Conservation (phyloP, 1,140 invertebrate species). For the Rhagoletis pomonella region DNA sequence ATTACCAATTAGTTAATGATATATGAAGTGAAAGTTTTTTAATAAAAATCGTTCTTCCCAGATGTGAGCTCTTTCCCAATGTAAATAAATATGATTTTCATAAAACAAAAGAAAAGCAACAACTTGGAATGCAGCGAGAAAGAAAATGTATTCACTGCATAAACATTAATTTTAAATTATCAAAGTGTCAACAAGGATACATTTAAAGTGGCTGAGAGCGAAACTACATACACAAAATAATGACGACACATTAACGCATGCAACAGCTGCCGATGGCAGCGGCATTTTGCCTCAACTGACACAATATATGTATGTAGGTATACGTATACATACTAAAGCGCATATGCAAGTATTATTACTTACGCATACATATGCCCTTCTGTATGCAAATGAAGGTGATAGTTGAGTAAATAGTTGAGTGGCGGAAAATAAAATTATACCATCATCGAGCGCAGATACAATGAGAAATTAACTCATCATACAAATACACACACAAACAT, state of each 20-base stretch:
- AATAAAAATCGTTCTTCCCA: no score
- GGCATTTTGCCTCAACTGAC: constrained; percentile 38
- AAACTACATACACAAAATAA: constrained; percentile 27
- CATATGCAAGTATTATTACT: background rate
- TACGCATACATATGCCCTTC: background rate
- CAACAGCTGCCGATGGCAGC: constrained; percentile 37
- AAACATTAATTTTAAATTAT: constrained; percentile 30
- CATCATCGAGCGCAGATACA: background rate
- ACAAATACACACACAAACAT: background rate
- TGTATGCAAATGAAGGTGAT: constrained; percentile 45
- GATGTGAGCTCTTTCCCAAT: no score
- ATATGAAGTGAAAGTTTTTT: no score
- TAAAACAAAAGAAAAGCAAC: no score
- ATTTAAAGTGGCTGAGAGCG: constrained; percentile 28
- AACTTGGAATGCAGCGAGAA: background rate
- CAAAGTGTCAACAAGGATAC: constrained; percentile 45
- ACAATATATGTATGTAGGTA: background rate
- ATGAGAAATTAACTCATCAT: constrained; percentile 46
- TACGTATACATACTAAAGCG: background rate
- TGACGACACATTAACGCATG: constrained; percentile 36
- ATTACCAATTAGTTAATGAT: no score
- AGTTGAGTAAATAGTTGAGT: constrained; percentile 32
- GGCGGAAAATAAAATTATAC: constrained; percentile 40
- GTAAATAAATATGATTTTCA: no score
- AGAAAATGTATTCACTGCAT: constrained; percentile 29